Conservation (phyloP, 2,797 vertebrate species). For the Taeniopygia guttata region DNA sequence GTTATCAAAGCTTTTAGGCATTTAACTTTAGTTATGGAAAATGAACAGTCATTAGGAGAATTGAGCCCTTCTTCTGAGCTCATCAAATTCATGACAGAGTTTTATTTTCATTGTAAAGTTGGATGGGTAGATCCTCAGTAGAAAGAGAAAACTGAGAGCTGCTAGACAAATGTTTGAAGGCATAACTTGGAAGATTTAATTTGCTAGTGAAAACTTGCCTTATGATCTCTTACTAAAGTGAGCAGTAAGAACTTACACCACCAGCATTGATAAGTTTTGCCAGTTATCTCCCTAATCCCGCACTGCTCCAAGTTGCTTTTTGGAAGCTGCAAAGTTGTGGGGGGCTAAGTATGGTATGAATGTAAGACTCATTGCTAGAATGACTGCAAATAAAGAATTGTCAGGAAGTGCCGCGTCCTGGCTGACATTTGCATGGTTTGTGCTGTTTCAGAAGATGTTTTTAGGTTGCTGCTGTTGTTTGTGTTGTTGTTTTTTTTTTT, state of each 20-base stretch:
- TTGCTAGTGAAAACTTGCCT: not conserved
- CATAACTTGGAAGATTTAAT: conserved; percentile 21
- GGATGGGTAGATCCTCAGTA: not conserved
- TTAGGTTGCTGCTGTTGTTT: too few species aligned
- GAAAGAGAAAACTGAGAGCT: not conserved
- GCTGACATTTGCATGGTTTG: not conserved
- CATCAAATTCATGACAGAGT: not conserved
- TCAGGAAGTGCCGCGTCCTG: not conserved
- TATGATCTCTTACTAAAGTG: not conserved
- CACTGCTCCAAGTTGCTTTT: not conserved
- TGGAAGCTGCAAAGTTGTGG: not conserved
- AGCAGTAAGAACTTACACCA: not conserved
- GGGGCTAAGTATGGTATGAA: not conserved
- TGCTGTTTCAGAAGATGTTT: too few species aligned
- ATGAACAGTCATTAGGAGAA: not conserved
- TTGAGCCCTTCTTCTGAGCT: not conserved
- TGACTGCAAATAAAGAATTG: not conserved
- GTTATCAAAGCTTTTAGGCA: not conserved
- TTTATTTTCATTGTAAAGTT: not conserved
- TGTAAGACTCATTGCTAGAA: not conserved
- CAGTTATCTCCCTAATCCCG: not conserved
- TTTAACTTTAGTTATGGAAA: not conserved
- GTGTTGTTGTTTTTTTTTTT: too few species aligned
- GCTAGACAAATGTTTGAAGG: not conserved
- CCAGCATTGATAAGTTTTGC: not conserved